A percentile compares a stretch with the other conserved stretches of the same genome.
phyloP scores from a whole-genome alignment of 2,888 invertebrate species.

The Calameuta filiformis region DNA sequence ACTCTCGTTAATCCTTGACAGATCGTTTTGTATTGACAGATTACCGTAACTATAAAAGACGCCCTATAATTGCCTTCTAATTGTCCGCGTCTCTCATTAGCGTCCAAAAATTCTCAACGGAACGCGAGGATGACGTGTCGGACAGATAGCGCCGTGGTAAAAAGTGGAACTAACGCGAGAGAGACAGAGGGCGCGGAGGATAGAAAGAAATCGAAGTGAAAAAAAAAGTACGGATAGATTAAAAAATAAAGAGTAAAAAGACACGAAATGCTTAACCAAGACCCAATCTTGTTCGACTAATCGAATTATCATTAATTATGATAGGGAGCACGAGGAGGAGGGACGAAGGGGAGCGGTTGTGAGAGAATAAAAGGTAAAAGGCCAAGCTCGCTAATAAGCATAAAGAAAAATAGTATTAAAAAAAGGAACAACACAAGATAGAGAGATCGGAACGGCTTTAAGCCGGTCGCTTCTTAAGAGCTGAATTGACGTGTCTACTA shows the following conservation, averaged over 20 bases:
- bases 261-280: conserved; percentile 37
- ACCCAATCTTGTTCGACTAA: conserved; percentile 57
- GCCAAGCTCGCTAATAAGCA: conserved; percentile 36
- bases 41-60: conserved; percentile 8
- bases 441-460: conserved; percentile 52
- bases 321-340: conserved; percentile 40
- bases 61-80: conserved; percentile 15
- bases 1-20: not conserved
- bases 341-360: not conserved
- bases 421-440: conserved; percentile 23
- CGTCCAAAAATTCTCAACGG: conserved; percentile 3
- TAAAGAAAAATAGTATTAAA: conserved; percentile 6
- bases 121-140: conserved; percentile 4
- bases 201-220: not conserved
- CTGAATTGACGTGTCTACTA: conserved; percentile 64
- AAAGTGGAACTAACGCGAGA: conserved; percentile 7
- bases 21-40: conserved; percentile 3
- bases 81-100: conserved; percentile 11
- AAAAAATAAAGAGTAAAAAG: conserved; percentile 26
- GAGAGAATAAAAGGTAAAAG: conserved; percentile 20
- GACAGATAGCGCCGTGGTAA: conserved; percentile 4
- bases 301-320: conserved; percentile 63
- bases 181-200: not conserved
- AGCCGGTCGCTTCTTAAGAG: conserved; percentile 62
- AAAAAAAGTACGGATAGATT: not conserved